phyloP scores from a whole-genome alignment of 2,113 vertebrate species.

The Neogobius melanostomus region DNA sequence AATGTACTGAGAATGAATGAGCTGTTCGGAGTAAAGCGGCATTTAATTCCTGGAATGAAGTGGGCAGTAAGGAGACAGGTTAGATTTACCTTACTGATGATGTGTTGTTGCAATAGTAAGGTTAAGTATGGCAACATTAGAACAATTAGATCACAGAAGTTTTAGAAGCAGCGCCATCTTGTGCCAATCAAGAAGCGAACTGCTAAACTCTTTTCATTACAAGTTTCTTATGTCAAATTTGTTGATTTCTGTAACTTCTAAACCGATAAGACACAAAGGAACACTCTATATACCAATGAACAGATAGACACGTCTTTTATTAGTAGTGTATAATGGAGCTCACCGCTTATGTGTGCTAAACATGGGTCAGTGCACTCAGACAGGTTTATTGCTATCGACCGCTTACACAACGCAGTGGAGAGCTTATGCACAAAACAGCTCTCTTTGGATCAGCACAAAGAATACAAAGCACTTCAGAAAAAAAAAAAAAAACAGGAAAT shows the following conservation, averaged over 20 bases:
- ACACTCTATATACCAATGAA: neutral
- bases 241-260: too few relatives aligned
- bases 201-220: neutral
- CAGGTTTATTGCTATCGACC: constrained; percentile 9
- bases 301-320: neutral
- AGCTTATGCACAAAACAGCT: constrained; percentile 3
- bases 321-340: neutral
- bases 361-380: neutral
- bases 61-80: neutral
- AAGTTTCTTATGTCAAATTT: neutral
- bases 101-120: too few relatives aligned
- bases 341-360: constrained; percentile 2
- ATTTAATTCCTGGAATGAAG: neutral
- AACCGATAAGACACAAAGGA: too few relatives aligned
- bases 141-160: too few relatives aligned
- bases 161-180: too few relatives aligned
- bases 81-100: too few relatives aligned
- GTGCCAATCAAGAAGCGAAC: too few relatives aligned
- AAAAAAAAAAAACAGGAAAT: neutral
- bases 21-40: neutral
- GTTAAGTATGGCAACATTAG: too few relatives aligned
- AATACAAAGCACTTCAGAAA: neutral
- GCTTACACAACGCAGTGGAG: neutral
- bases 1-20: neutral
- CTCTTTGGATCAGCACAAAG: neutral